Base-by-base conservation (phyloP, 2,113 vertebrate genomes). In the Cavia aperea region DNA sequence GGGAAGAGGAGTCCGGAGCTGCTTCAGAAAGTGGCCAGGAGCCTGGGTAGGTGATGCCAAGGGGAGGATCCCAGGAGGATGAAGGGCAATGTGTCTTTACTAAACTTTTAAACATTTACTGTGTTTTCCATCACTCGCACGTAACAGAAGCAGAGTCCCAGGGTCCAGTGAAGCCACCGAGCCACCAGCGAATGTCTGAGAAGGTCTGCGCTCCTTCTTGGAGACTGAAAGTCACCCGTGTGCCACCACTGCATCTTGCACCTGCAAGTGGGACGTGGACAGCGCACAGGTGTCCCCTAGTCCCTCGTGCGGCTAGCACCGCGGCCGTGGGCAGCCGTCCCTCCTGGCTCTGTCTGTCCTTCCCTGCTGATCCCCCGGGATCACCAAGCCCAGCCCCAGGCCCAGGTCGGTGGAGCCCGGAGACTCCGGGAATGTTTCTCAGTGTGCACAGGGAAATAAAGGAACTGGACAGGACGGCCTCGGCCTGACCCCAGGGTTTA, bases 391-490 rank as follows among this genome's bases (percentile, higher is more conserved):
- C 11, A 31, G 56, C 21, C 31, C 24, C 58, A 65, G 68, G 56
- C 92, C 72, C 62, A 24, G 39, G 31, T 51, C 83, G 63, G 66
- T 31, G 87, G 86, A 95, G 85, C 92, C 93, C 95, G 95, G 95
- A 92, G 89, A 95, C 94, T 88, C 65, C 60, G 91, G 95, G 96
- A 96, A 97, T 96, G 96, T 81, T 93, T 77, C 92, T 88, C 91
- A 91, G 89, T 93, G 82, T 72, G 90, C 92, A 95, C 56, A 95
- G 86, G 87, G 90, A 83, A 63, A 75, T 1, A 81, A 94, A 82
- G 70, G 51, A 93, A 18, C 8, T 10, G 8, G 75, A 62, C 65
- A 72, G 46, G 95, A 77, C 65, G 77, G 81, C 43, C 7, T 51
- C 33, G 46, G 26, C 26, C 68, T 54, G 66, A 23, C 24, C 85